phyloP scores from a whole-genome alignment of 2,113 vertebrate genomes.

The Rallus limicola region DNA sequence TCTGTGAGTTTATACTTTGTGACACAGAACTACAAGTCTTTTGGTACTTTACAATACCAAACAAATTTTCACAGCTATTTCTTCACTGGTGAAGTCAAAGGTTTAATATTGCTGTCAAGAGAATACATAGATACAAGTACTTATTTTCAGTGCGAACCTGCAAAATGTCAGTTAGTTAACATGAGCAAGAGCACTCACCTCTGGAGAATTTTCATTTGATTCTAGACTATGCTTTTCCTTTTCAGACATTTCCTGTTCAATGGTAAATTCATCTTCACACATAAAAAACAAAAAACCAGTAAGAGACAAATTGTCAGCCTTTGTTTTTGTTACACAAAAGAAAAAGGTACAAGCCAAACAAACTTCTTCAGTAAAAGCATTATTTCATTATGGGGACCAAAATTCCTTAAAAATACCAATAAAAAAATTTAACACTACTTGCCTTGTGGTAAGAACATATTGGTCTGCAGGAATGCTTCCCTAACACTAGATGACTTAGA shows the following conservation, averaged over 20 bases:
- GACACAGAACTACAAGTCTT: neutral
- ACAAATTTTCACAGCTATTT: neutral
- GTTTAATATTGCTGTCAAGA: neutral
- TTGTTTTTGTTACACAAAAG: neutral
- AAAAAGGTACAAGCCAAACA: neutral
- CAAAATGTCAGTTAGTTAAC: neutral
- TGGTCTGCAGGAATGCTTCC: neutral
- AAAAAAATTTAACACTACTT: neutral
- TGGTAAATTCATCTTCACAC: slow-evolving; percentile 57
- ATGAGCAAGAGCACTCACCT: slow-evolving; percentile 41
- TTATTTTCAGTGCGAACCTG: neutral
- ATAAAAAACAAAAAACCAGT: neutral
- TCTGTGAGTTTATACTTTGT: neutral
- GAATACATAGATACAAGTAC: neutral
- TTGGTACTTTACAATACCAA: neutral
- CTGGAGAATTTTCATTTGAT: slow-evolving; percentile 62
- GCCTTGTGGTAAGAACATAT: neutral
- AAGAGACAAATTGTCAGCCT: neutral
- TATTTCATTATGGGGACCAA: neutral
- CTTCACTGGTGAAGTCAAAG: neutral
- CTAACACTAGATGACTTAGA: neutral
- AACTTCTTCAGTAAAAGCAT: neutral
- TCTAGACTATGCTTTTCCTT: slow-evolving; percentile 56
- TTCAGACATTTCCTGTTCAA: slow-evolving; percentile 34
- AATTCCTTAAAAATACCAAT: neutral